A percentile compares a stretch with the other conserved stretches of the same genome.
Conservation (phyloP, 2,797 vertebrate genomes). For the Lutjanus campechanus region DNA sequence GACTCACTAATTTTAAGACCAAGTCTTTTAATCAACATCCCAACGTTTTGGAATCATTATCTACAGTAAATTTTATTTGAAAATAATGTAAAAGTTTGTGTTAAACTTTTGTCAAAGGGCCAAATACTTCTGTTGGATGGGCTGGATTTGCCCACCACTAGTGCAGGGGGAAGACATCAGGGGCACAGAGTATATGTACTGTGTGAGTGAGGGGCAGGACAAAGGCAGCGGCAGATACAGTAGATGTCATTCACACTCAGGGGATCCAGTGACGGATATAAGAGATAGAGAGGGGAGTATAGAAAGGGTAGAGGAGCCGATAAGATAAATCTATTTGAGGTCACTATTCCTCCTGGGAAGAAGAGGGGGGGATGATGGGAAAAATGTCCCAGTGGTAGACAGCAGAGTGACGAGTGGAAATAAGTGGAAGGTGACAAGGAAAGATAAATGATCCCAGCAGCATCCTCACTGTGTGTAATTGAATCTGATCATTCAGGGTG, state of each 20-base stretch:
- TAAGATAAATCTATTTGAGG: conserved; percentile 47
- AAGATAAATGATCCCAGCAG: conserved; percentile 40
- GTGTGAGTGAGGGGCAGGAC: conserved; percentile 14
- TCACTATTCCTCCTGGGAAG: conserved; percentile 33
- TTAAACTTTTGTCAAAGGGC: neutral
- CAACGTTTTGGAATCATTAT: neutral
- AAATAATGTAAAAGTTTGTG: too few species aligned
- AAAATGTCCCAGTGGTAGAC: conserved; percentile 28
- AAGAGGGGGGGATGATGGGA: conserved; percentile 13
- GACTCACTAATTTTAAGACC: too few species aligned
- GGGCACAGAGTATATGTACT: neutral
- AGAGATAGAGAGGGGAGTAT: conserved; percentile 8
- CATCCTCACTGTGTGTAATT: conserved; percentile 29
- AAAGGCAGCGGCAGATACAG: conserved; percentile 28
- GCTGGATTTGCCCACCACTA: neutral
- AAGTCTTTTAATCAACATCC: too few species aligned
- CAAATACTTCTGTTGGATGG: neutral
- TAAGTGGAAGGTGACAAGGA: conserved; percentile 27
- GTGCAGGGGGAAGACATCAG: neutral
- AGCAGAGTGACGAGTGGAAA: conserved; percentile 29
- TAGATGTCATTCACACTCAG: conserved; percentile 42
- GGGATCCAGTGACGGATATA: conserved; percentile 33
- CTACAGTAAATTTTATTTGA: neutral
- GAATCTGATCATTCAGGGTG: conserved; percentile 10
- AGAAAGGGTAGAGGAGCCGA: conserved; percentile 18